Conservation (phyloP, 2,888 invertebrate species). For the Corbicula japonica region DNA sequence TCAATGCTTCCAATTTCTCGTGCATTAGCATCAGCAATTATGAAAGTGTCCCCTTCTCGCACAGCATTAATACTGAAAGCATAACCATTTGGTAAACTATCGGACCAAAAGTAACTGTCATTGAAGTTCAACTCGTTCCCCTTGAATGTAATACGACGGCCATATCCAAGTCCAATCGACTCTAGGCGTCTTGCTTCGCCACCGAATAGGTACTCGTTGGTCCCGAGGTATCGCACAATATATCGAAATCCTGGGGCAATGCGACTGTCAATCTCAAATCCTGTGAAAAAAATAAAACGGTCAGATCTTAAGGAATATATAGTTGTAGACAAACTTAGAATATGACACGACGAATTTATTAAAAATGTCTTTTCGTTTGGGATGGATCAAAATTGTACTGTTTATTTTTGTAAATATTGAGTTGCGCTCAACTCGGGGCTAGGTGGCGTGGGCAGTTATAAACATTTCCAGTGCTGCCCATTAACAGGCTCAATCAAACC, state of each 20-base stretch:
- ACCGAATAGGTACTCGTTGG: constrained; percentile 90
- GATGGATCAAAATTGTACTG: too few relatives aligned
- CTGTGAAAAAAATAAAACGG: constrained; percentile 85
- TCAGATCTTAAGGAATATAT: too few relatives aligned
- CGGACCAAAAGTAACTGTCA: constrained; percentile 92
- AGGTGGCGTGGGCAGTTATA: too few relatives aligned
- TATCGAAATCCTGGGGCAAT: constrained; percentile 92
- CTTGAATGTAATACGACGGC: constrained; percentile 91
- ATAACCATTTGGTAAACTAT: constrained; percentile 91
- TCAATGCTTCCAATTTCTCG: constrained; percentile 69
- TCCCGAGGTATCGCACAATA: constrained; percentile 89
- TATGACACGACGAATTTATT: too few relatives aligned
- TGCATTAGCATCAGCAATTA: constrained; percentile 88
- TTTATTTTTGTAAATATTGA: too few relatives aligned
- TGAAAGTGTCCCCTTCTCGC: constrained; percentile 91
- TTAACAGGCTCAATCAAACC: too few relatives aligned
- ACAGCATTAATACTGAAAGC: constrained; percentile 89
- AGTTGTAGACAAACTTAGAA: too few relatives aligned
- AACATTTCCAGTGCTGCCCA: too few relatives aligned
- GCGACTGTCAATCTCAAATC: constrained; percentile 91
- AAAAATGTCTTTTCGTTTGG: too few relatives aligned
- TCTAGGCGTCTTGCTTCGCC: constrained; percentile 90
- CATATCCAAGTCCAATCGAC: constrained; percentile 92
- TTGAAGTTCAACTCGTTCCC: constrained; percentile 89
- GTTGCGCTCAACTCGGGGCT: too few relatives aligned